Percentiles rank a stretch among this genome's conserved stretches.
Evolutionary conservation across 2,113 vertebrate genomes (phyloP).

Genomic region (Sus scrofa): T2T-Sscrofa CM000819.6:61487001-61487500

Average conservation of each 20-base stretch:
- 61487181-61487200: not conserved
- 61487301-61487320: not conserved
- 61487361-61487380: not conserved
- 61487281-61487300: not conserved
- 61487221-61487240: not conserved
- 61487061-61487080: not conserved
- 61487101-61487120: not conserved
- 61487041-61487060: not conserved
- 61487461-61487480: not conserved
- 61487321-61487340: not conserved
- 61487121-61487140: not conserved
- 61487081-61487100: not conserved
- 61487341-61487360: not conserved
- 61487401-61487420: not conserved
- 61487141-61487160: not conserved
- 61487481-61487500: not conserved
- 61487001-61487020: not conserved
- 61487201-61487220: not conserved
- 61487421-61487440: fast-evolving
- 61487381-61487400: not conserved
- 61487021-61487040: not conserved
- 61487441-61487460: not conserved
- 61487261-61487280: not conserved
- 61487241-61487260: not conserved
- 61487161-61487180: not conserved